A percentile compares a stretch with the other conserved stretches of the same genome.
Evolutionary conservation across 2,888 invertebrate genomes (phyloP).

Genomic region (Limenitis camilla): DNA sequence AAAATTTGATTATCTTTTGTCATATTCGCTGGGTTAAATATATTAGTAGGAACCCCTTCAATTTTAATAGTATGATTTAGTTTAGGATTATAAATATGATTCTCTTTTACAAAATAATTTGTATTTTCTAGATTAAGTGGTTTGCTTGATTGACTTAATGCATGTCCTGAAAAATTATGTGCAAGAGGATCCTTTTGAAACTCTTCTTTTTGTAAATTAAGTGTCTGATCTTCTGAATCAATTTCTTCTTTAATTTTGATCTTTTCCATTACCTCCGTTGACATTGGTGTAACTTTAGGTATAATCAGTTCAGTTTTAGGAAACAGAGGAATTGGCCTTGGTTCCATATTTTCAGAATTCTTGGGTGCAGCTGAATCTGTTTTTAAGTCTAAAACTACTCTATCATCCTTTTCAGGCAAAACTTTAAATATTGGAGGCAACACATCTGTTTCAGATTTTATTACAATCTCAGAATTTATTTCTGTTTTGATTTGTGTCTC

Average conservation of each 20-base stretch:
- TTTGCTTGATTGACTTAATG: constrained; percentile 52
- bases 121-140: constrained; percentile 64
- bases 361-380: constrained; percentile 48
- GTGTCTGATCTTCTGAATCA: constrained; percentile 58
- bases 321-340: constrained; percentile 48
- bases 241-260: constrained; percentile 71
- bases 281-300: constrained; percentile 75
- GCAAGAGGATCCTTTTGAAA: constrained; percentile 64
- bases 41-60: constrained; percentile 57
- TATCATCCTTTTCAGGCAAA: constrained; percentile 54
- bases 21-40: constrained; percentile 64
- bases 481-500: constrained; percentile 55
- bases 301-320: constrained; percentile 78
- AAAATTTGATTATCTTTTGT: constrained; percentile 61
- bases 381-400: constrained; percentile 57
- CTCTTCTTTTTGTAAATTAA: constrained; percentile 63
- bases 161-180: constrained; percentile 59
- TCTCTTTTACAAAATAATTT: constrained; percentile 67
- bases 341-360: constrained; percentile 45
- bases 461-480: constrained; percentile 42
- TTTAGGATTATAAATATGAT: constrained; percentile 64
- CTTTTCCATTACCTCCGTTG: constrained; percentile 64
- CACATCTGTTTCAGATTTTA: constrained; percentile 61
- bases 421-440: constrained; percentile 48
- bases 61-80: constrained; percentile 61